These are phyloP conservation scores for Mugil cephalus DNA, from an alignment of 2,113 vertebrate genomes.

Conservation along the genomic window DNA sequence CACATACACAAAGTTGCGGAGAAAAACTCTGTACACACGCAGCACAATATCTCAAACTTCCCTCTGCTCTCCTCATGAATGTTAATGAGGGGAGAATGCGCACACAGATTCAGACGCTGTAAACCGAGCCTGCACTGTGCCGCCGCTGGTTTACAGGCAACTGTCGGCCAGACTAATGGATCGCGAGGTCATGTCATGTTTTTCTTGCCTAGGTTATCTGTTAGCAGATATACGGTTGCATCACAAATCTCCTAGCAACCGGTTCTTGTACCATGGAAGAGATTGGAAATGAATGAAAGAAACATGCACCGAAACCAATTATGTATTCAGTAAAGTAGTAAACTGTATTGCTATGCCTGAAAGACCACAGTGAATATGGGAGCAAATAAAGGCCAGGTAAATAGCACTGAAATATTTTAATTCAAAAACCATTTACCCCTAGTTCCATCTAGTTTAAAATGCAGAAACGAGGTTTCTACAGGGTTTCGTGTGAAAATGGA, in stretches of 20 bases:
- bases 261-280: not conserved
- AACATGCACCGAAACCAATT: conserved; percentile 3
- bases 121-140: conserved; percentile 7
- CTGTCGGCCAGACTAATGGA: conserved; percentile 33
- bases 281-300: not conserved
- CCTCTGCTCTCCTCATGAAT: conserved; percentile 65
- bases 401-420: too few relatives aligned
- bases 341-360: not conserved
- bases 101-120: conserved; percentile 32
- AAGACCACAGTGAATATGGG: not conserved
- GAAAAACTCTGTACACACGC: conserved; percentile 54
- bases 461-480: too few relatives aligned
- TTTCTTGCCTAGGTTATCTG: not conserved
- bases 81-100: conserved; percentile 58
- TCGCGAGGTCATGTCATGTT: conserved; percentile 9
- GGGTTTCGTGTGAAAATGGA: too few relatives aligned
- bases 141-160: conserved; percentile 27
- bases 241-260: conserved; percentile 18
- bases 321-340: not conserved
- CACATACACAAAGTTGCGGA: conserved; percentile 54
- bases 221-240: conserved; percentile 4
- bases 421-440: too few relatives aligned
- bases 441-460: too few relatives aligned
- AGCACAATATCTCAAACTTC: conserved; percentile 71
- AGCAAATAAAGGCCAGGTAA: not conserved